Evolutionary conservation across 2,888 invertebrate species (phyloP).

Genomic region (Eupithecia dodoneata): DNA sequence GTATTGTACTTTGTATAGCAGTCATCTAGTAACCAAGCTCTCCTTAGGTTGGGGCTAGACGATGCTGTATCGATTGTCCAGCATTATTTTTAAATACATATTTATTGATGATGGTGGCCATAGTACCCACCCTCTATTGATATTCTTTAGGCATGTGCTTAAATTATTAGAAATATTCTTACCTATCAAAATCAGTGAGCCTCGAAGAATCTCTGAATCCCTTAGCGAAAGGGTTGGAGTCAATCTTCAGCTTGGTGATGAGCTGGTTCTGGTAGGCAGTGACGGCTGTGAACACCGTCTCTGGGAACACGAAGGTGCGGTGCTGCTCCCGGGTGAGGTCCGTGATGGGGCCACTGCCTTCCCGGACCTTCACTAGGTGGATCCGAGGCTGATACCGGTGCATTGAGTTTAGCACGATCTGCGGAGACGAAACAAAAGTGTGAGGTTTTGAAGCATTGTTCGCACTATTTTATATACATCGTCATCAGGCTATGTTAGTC

Average conservation of each 20-base stretch:
- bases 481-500: too few species aligned
- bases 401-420: conserved; percentile 99
- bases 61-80: too few species aligned
- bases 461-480: too few species aligned
- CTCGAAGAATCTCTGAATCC: conserved; percentile 98
- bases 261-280: conserved; percentile 99
- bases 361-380: conserved; percentile 92
- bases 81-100: too few species aligned
- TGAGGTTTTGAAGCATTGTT: not conserved
- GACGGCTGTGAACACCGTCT: conserved; percentile 99
- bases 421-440: conserved; percentile 60
- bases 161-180: conserved; percentile 44
- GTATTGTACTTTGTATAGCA: too few species aligned
- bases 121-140: not conserved
- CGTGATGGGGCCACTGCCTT: conserved; percentile 88
- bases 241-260: conserved; percentile 99
- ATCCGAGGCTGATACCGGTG: conserved; percentile 99
- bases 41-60: too few species aligned
- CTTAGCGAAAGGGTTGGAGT: conserved; percentile 99
- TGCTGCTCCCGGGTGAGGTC: conserved; percentile 96
- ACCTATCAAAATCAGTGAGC: conserved; percentile 96
- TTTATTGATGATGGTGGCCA: not conserved
- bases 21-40: too few species aligned
- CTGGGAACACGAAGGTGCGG: conserved; percentile 97
- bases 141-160: not conserved